Evolutionary conservation across 1,140 invertebrate species (phyloP).

Genomic region (Matsumurasca onukii): DNA sequence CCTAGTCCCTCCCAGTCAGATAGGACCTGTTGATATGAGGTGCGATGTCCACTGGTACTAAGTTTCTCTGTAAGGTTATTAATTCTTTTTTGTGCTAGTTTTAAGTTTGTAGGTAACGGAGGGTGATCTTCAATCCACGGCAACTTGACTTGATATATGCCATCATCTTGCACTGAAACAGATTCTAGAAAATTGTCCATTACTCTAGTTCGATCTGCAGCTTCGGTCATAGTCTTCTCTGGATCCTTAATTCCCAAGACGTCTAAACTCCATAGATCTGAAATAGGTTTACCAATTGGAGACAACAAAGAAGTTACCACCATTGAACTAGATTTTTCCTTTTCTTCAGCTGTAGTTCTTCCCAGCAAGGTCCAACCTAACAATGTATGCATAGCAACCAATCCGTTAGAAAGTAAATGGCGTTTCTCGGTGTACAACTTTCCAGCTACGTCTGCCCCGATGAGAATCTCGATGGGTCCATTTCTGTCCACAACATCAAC

Average conservation of each 20-base stretch:
- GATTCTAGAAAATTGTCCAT: conserved; percentile 9
- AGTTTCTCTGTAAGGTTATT: neutral
- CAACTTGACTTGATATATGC: conserved; percentile 24
- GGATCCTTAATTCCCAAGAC: conserved; percentile 16
- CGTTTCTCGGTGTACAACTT: neutral
- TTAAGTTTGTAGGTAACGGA: neutral
- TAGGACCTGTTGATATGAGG: conserved; percentile 18
- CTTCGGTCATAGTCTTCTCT: neutral
- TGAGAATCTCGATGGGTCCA: no score
- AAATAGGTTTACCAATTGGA: no score
- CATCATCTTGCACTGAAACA: conserved; percentile 4
- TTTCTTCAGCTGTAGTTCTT: neutral
- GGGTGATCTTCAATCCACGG: conserved; percentile 21
- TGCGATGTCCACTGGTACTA: conserved; percentile 6
- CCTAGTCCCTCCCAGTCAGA: conserved; percentile 8
- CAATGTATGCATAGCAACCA: neutral
- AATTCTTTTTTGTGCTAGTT: neutral
- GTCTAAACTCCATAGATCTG: conserved; percentile 23
- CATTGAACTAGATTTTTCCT: conserved; percentile 5
- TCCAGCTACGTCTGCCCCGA: no score
- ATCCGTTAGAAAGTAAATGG: neutral
- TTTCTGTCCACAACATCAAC: no score
- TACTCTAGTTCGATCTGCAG: neutral
- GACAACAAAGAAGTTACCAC: conserved; percentile 2
- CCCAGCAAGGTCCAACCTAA: neutral